Percentiles rank a stretch among this genome's conserved stretches.
Conservation (phyloP, 2,113 vertebrate species). For the Australoheros scitulus region DNA sequence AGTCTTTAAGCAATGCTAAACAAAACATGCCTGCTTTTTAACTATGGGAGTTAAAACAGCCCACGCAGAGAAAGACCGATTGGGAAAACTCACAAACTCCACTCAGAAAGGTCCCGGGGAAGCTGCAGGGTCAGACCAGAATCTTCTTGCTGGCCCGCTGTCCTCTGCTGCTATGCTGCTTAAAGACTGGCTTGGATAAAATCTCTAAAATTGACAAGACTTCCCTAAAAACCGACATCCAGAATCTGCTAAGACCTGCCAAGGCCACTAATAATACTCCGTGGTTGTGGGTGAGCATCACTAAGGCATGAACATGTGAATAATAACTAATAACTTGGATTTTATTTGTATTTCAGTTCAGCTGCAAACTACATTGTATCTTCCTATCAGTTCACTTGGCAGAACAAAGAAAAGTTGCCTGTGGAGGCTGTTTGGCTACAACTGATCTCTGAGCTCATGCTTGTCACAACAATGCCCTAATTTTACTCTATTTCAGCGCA, state of each 20-base stretch:
- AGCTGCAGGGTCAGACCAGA: neutral
- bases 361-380: neutral
- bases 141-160: neutral
- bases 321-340: neutral
- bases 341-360: neutral
- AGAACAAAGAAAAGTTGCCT: neutral
- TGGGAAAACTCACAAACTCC: neutral
- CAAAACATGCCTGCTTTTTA: neutral
- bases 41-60: neutral
- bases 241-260: too few relatives aligned
- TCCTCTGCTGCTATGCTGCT: neutral
- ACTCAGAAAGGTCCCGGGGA: neutral
- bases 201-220: neutral
- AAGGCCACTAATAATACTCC: neutral
- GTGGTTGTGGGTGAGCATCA: neutral
- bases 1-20: neutral
- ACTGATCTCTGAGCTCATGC: conserved; percentile 38
- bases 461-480: conserved; percentile 35
- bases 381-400: neutral
- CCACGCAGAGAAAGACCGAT: neutral
- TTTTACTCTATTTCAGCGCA: conserved; percentile 35
- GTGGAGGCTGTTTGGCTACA: neutral
- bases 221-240: neutral
- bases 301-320: neutral
- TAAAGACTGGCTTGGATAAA: neutral